Evolutionary conservation across 2,888 invertebrate species (phyloP).

Genomic region (Parnassius smintheus): DNA sequence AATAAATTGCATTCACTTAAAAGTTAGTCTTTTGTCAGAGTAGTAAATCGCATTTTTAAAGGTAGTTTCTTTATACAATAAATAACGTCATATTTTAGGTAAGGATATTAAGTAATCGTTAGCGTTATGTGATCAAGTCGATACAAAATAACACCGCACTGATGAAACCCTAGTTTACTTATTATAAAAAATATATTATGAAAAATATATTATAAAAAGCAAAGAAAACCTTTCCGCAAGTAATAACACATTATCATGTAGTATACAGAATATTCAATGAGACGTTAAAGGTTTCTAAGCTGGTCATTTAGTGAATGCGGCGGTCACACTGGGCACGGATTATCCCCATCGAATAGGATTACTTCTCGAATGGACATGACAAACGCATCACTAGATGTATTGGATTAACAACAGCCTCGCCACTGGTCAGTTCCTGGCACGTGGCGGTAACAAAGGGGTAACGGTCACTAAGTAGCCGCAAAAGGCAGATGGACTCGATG

Average conservation of each 20-base stretch:
- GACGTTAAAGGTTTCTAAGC: conserved; percentile 17
- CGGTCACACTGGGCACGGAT: conserved; percentile 37
- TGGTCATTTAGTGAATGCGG: conserved; percentile 45
- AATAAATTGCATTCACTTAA: no score
- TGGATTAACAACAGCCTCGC: conserved; percentile 54
- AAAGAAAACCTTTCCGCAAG: neutral
- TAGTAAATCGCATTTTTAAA: no score
- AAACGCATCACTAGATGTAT: conserved; percentile 59
- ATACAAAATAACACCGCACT: no score
- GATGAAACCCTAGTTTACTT: no score
- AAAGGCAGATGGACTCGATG: conserved; percentile 40
- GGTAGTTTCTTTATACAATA: no score
- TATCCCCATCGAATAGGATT: conserved; percentile 68
- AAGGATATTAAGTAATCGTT: no score
- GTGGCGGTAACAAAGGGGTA: conserved; percentile 35
- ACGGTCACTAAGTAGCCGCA: conserved; percentile 29
- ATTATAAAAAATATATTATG: no score
- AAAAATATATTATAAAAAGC: no score
- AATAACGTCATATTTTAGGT: no score
- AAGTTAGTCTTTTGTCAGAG: no score
- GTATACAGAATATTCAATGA: no score
- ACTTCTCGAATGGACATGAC: conserved; percentile 52
- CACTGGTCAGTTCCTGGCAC: conserved; percentile 42
- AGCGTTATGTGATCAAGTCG: no score
- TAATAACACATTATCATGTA: neutral